Percentiles rank a stretch among this genome's conserved stretches.
These are phyloP conservation scores for silkworm (Bombyx mori) DNA, from an alignment of 1,140 invertebrate species.

Conservation along the genomic window ASM3026992v2 NC_085128.1:17928501-17929000, in stretches of 20 bases:
- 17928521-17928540: neutral
- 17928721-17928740: constrained; percentile 52
- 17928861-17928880: neutral
- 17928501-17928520: neutral
- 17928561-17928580: too few species aligned
- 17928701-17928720: constrained; percentile 36
- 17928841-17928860: neutral
- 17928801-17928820: constrained; percentile 24
- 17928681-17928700: constrained; percentile 48
- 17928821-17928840: constrained; percentile 1
- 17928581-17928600: neutral
- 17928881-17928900: too few species aligned
- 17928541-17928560: too few species aligned
- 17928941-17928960: too few species aligned
- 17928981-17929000: too few species aligned
- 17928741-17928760: constrained; percentile 44
- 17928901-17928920: too few species aligned
- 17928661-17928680: constrained; percentile 12
- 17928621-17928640: neutral
- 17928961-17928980: too few species aligned
- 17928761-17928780: constrained; percentile 45
- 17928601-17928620: neutral
- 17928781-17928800: constrained; percentile 43
- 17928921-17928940: too few species aligned
- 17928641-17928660: neutral